Conservation (phyloP, 2,113 vertebrate species). For the Calidris pygmaea region DNA sequence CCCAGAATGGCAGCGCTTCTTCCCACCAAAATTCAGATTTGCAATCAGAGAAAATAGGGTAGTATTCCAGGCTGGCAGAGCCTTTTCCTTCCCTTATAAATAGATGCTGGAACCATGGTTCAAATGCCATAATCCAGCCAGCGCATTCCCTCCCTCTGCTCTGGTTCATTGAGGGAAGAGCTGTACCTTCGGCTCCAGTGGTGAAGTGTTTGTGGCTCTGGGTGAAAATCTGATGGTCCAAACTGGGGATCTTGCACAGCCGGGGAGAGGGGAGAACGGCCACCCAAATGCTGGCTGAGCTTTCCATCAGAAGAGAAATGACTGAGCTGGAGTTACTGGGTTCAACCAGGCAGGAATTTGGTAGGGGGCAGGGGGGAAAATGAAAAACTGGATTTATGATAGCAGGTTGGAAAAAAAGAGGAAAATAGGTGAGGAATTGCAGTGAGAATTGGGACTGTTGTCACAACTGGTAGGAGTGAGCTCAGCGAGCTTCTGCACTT, state of each 20-base stretch:
- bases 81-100: not conserved
- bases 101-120: not conserved
- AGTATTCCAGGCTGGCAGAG: not conserved
- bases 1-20: not conserved
- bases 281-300: not conserved
- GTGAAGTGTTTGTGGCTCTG: not conserved
- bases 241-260: too few species aligned
- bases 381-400: not conserved
- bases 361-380: not conserved
- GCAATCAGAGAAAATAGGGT: not conserved
- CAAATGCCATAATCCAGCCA: not conserved
- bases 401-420: not conserved
- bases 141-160: not conserved
- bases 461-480: not conserved
- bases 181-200: fast-evolving
- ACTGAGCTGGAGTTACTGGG: not conserved
- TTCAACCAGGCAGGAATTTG: not conserved
- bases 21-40: not conserved
- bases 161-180: not conserved
- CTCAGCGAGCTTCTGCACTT: not conserved
- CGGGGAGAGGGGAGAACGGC: not conserved
- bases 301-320: not conserved
- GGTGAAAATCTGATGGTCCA: not conserved
- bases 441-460: not conserved
- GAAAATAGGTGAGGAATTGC: not conserved